Percentiles rank a stretch among this genome's conserved stretches.
Evolutionary conservation across 2,113 vertebrate genomes (phyloP).

Genomic region (Macrotis lagotis): DNA sequence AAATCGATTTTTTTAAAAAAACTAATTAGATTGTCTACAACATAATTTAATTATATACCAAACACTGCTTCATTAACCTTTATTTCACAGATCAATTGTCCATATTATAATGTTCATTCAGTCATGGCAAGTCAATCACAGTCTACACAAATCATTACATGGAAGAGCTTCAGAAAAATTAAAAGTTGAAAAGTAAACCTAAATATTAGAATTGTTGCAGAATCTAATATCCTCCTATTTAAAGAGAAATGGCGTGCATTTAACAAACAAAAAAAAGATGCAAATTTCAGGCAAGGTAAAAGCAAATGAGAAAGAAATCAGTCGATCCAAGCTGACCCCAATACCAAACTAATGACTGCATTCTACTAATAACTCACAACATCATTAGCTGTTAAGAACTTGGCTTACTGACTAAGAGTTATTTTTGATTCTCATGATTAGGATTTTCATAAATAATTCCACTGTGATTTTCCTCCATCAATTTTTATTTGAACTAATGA

Average conservation of each 20-base stretch:
- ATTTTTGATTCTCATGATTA: slow-evolving; percentile 50
- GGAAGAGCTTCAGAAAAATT: slow-evolving; percentile 25
- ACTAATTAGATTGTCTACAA: not conserved
- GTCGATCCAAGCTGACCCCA: slow-evolving; percentile 9
- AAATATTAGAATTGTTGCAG: not conserved
- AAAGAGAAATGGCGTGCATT: not conserved
- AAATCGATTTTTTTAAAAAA: not conserved
- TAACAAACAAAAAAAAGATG: not conserved
- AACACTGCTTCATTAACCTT: not conserved
- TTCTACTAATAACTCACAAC: not conserved
- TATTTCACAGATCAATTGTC: not conserved
- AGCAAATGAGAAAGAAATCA: slow-evolving; percentile 32
- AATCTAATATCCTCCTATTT: slow-evolving; percentile 30
- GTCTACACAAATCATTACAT: not conserved
- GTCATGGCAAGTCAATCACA: not conserved
- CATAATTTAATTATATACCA: not conserved
- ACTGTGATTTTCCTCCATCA: slow-evolving; percentile 35
- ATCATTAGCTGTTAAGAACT: slow-evolving; percentile 50
- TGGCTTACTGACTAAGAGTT: slow-evolving; percentile 48
- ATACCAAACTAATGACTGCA: slow-evolving; percentile 32
- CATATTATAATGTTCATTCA: not conserved
- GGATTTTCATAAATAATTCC: slow-evolving; percentile 58
- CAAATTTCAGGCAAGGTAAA: slow-evolving; percentile 48
- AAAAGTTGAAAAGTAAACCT: slow-evolving; percentile 24
- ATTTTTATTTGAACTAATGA: not conserved